Evolutionary conservation across 2,888 invertebrate genomes (phyloP), one percentile per base, ranked within the genome.

Genomic region (Brachyptera risi): DNA sequence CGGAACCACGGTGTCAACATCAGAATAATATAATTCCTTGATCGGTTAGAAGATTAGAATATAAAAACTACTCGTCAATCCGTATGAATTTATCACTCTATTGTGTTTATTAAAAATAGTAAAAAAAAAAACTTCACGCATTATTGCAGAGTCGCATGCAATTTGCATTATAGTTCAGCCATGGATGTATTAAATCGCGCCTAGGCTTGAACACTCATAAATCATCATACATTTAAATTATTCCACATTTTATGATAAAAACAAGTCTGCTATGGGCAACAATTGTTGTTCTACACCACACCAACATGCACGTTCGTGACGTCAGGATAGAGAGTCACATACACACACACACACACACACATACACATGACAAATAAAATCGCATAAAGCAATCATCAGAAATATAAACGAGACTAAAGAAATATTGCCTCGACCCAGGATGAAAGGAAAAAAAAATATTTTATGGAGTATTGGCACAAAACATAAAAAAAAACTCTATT

Each of bases 301-400:
- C 42, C 42, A 42, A 42, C 42, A 42, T 42, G 42, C 42, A 21
- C 17, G 19, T 13, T 13, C 38, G 42, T 42, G 19, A 21, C 19
- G 40, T 11, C 40, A n/a, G 3, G n/a, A n/a, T n/a, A n/a, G n/a
- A n/a, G n/a, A n/a, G n/a, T n/a, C n/a, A n/a, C n/a, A n/a, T n/a
- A n/a, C n/a, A n/a, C n/a, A n/a, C n/a, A n/a, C n/a, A n/a, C n/a
- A n/a, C n/a, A n/a, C n/a, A n/a, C n/a, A n/a, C n/a, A n/a, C n/a
- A n/a, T n/a, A n/a, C n/a, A n/a, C n/a, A n/a, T n/a, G n/a, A n/a
- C n/a, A n/a, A n/a, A n/a, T n/a, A n/a, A n/a, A n/a, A n/a, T n/a
- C n/a, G n/a, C n/a, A n/a, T n/a, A n/a, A n/a, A n/a, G n/a, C n/a
- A 47, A 47, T 47, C 47, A 47, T 47, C 47, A 47, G 47, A 47